These are phyloP conservation scores for Cochlearius cochlearius DNA, from an alignment of 2,113 vertebrate genomes.

Conservation along the genomic window DNA sequence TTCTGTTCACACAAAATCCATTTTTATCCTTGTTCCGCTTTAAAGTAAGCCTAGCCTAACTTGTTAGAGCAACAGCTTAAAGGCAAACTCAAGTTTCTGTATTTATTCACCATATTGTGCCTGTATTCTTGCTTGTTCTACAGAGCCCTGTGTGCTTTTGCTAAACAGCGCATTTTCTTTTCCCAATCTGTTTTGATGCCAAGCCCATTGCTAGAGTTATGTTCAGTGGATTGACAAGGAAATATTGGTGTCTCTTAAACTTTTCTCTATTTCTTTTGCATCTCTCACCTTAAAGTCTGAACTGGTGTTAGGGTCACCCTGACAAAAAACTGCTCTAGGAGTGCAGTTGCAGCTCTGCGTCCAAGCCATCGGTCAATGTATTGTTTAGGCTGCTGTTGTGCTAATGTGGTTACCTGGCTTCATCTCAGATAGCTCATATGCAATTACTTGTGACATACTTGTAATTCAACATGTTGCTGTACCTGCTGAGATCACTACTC, in stretches of 20 bases:
- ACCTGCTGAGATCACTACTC: not conserved
- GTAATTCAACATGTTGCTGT: not conserved
- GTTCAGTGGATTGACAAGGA: not conserved
- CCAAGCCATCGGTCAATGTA: not conserved
- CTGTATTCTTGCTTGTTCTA: not conserved
- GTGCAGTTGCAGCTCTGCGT: not conserved
- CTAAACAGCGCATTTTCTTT: not conserved
- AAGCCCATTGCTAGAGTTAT: not conserved
- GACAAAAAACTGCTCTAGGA: not conserved
- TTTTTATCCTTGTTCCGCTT: not conserved
- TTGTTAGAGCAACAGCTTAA: not conserved
- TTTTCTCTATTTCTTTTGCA: not conserved
- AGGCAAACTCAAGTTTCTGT: not conserved
- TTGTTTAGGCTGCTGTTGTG: not conserved
- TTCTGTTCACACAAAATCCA: not conserved
- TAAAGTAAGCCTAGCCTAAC: not conserved
- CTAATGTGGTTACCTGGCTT: not conserved
- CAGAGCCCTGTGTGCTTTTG: not conserved
- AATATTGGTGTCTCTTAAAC: not conserved
- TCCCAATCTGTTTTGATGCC: not conserved
- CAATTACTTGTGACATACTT: not conserved
- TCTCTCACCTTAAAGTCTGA: not conserved
- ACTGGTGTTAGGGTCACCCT: not conserved
- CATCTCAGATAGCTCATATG: not conserved
- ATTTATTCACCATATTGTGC: not conserved